Base-by-base conservation (phyloP, 2,113 vertebrate species). In the Scolopax mira region DNA sequence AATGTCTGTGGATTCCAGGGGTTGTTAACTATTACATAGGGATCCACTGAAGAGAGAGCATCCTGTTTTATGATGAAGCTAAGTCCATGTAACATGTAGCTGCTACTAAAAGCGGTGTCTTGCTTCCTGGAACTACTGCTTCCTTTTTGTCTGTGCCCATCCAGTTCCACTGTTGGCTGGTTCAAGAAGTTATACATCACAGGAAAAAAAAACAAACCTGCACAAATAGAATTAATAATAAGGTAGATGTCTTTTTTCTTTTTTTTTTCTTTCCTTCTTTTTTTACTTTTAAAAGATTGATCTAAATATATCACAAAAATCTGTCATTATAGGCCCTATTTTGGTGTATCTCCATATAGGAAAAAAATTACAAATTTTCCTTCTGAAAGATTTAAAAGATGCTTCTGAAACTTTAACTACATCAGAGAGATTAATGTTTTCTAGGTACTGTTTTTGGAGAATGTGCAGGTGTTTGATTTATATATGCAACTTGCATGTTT, bases 11-110 rank as follows among this genome's bases (percentile, higher is more conserved):
- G 22, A 10, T 77, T 80, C n/a, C 46, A 48, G 15, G 25, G 24
- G 13, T 25, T 46, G 24, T 28, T 61, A 41, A 44, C 19, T 64
- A 4, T 55, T 60, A 16, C 0, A 1, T 18, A 27, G 77, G 28
- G 55, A 27, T 35, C 11, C 35, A 17, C 28, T 60, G 30, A 48
- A 55, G 42, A 31, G 35, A 54, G 39, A n/a, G 25, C 3, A 9
- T 51, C 31, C 24, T 5, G 3, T 46, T 75, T 33, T 42, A 11
- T 62, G 37, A 14, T 54, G 39, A 65, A 64, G 9, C 24, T 8
- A 11, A 60, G 39, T 24, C 39, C 18, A 3, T 1, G 3, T 58
- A 51, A 54, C 6, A 6, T 0, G 3, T 9, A 57, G 61, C 65
- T 87, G 33, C 61, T 39, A 12, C 57, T 55, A 11, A 13, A 87